phyloP scores from a whole-genome alignment of 2,888 invertebrate species.

The Carpatolechia fugitivella region DNA sequence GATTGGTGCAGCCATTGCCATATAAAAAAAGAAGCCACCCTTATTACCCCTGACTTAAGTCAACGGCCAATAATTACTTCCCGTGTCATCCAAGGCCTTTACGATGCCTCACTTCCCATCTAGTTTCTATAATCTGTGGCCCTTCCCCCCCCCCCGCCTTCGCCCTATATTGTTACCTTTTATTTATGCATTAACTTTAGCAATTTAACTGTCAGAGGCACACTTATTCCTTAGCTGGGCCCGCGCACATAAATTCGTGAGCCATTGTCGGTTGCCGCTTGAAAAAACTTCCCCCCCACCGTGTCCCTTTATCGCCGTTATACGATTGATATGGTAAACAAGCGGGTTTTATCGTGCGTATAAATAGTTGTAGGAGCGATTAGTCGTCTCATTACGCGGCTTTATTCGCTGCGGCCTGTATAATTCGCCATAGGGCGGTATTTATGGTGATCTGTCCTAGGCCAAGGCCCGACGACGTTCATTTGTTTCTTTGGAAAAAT shows the following conservation, averaged over 20 bases:
- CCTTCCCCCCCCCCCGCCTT: no score
- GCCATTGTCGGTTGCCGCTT: slow-evolving; percentile 39
- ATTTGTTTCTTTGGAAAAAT: no score
- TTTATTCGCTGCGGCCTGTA: slow-evolving; percentile 32
- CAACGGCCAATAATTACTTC: no score
- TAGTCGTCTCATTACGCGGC: slow-evolving; percentile 49
- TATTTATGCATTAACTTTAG: slow-evolving; percentile 75
- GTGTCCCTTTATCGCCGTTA: slow-evolving; percentile 41
- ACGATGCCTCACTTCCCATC: no score
- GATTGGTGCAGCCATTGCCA: no score
- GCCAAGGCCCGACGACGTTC: not conserved
- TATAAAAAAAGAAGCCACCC: no score
- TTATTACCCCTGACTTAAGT: no score
- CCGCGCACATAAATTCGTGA: slow-evolving; percentile 45
- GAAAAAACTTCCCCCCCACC: slow-evolving; percentile 17
- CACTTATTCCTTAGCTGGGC: slow-evolving; percentile 35
- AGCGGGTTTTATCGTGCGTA: slow-evolving; percentile 31
- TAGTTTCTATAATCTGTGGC: no score
- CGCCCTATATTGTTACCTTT: slow-evolving; percentile 64
- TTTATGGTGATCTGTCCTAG: slow-evolving; percentile 34
- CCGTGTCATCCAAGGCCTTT: no score
- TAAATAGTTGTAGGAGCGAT: slow-evolving; percentile 40
- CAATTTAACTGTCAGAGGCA: slow-evolving; percentile 64
- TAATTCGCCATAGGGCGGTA: slow-evolving; percentile 31
- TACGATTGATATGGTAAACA: slow-evolving; percentile 56